Evolutionary conservation across 2,888 invertebrate species (phyloP).

Genomic region (Pandemis heparana): DNA sequence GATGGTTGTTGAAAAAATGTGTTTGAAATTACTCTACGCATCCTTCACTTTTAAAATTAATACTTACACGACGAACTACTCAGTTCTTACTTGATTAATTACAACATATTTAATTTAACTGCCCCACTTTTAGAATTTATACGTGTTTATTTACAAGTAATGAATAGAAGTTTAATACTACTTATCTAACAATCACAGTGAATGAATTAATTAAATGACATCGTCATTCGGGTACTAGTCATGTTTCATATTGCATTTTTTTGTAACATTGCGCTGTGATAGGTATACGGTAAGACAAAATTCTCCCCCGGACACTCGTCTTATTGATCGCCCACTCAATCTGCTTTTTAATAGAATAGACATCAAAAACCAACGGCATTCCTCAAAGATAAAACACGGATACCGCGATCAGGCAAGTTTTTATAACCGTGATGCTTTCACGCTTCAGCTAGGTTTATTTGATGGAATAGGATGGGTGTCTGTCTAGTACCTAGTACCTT

Average conservation of each 20-base stretch:
- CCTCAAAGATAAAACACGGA: neutral
- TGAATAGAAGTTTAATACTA: too few species aligned
- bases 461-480: neutral
- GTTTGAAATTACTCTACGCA: too few species aligned
- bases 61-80: too few species aligned
- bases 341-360: slow-evolving; percentile 1
- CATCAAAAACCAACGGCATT: slow-evolving; percentile 4
- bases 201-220: too few species aligned
- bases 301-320: neutral
- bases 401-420: neutral
- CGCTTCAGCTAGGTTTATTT: neutral
- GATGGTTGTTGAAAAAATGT: too few species aligned
- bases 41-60: too few species aligned
- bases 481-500: too few species aligned
- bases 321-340: slow-evolving; percentile 4
- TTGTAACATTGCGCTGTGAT: neutral
- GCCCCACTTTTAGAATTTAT: too few species aligned
- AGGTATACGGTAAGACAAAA: neutral
- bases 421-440: neutral
- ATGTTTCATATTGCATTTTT: neutral
- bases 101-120: too few species aligned
- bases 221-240: neutral
- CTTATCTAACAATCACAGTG: too few species aligned
- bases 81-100: too few species aligned
- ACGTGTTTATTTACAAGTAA: too few species aligned